phyloP scores from a whole-genome alignment of 2,113 vertebrate species.

The Hepsetus odoe region DNA sequence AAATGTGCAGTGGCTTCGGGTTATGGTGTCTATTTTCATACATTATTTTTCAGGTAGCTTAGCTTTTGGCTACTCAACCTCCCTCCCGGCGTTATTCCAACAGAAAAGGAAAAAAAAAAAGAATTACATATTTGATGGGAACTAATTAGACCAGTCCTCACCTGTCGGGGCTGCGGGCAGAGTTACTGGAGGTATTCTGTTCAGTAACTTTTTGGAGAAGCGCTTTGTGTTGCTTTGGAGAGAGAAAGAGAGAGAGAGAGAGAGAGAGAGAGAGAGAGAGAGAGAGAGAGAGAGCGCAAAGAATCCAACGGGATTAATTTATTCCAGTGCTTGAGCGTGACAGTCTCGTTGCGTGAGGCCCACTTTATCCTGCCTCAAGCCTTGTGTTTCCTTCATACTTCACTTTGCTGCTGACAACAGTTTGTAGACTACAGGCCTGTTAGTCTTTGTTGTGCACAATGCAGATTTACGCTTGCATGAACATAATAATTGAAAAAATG shows the following conservation, averaged over 20 bases:
- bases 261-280: neutral
- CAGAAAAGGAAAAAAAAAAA: conserved; percentile 69
- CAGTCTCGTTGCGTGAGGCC: no score
- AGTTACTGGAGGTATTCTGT: conserved; percentile 31
- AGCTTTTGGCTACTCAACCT: conserved; percentile 74
- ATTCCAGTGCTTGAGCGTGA: neutral
- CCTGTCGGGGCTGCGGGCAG: conserved; percentile 70
- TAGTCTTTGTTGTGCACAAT: no score
- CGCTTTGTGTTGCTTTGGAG: conserved; percentile 54
- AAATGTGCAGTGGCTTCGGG: conserved; percentile 80
- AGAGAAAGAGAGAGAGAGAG: conserved; percentile 20
- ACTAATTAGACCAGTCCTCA: conserved; percentile 78
- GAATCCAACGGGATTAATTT: neutral
- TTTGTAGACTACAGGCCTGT: neutral
- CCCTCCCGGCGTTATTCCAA: conserved; percentile 75
- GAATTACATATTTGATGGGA: conserved; percentile 81
- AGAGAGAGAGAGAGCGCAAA: neutral
- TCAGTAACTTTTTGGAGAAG: conserved; percentile 66
- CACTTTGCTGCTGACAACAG: neutral
- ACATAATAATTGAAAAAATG: no score
- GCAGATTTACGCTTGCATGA: no score
- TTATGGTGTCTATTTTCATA: conserved; percentile 79
- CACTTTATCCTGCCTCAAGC: neutral
- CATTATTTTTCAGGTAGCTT: conserved; percentile 76
- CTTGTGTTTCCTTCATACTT: neutral